Base-by-base conservation (phyloP, 2,888 invertebrate genomes). In the Leistus spinibarbis region DNA sequence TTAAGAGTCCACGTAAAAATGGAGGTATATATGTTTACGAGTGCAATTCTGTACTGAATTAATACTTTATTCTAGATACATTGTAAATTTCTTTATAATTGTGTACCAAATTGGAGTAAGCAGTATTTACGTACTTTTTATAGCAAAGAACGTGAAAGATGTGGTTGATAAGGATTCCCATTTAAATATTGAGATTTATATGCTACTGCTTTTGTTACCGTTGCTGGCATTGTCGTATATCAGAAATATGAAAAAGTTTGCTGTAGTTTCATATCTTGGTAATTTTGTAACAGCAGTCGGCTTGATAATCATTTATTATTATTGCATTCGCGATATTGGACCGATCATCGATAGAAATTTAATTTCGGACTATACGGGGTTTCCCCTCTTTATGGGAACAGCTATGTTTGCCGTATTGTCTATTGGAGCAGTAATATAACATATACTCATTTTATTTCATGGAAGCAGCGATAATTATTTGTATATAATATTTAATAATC, bases 81-180 rank as follows among this genome's bases (percentile, higher is more conserved):
- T 17, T n/a, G 66, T 66, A 22, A 66, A 68, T 54, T 22, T n/a
- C 40, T 68, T 68, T n/a, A 68, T 68, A 20, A 68, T 68, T 22
- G 10, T 23, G 7, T 68, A 56, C 16, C 68, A 68, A 68, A 16
- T 22, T 24, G 68, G 68, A 3, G 68, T 27, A 4, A 54, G 54
- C 23, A 22, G 54, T 23, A 16, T 68, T 10, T 68, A 68, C 23
- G 16, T 54, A 17, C 4, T 68, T 24, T 68, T 68, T 24, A 56
- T 54, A 16, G 22, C 22, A 4, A 23, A 54, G 3, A 68, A 68
- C 56, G 1, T 68, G n/a, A 68, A 68, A 68, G 56, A 68, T 56
- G 56, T 68, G 0, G 3, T 68, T 54, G 68, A 68, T 54, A 16
- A 20, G 57, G 16, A 68, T 22, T 56, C 68, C 4, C 68, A 68